Evolutionary conservation across 1,140 invertebrate species (phyloP), one percentile per base, ranked within the genome.

Genomic region (Cepaea nemoralis): DNA sequence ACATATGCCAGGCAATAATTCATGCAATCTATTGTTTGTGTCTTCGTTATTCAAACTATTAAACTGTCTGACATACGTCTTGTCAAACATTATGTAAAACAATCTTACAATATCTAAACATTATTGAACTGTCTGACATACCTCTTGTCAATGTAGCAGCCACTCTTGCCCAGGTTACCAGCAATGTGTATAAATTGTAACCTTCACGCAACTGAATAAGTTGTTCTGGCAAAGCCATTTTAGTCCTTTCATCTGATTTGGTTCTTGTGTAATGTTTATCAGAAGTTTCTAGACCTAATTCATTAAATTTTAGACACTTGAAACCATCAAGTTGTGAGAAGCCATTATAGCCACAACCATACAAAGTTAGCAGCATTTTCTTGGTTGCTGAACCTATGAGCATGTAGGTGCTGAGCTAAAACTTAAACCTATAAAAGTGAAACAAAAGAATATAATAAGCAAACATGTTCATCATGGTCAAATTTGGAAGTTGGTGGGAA

Each of bases 301-400:
- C 27, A 63, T 63, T 27, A 63, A 63, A 63, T 31, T 31, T 31
- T 27, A 63, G 59, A 10, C 0, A 63, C 27, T 63, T 63, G 27
- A 63, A 63, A 31, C 59, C 16, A 31, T 63, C 59, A 31, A 63
- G 59, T 16, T 63, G 59, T 63, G 59, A 63, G 27, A 63, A 63
- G 27, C 59, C 59, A 63, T 63, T 63, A 63, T 63, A 31, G 59
- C 59, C 59, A 63, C 59, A 63, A 31, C 59, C 59, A 63, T 31
- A 19, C 12, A 63, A n/a, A 31, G 59, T 31, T 19, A 31, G 0
- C 3, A 19, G 27, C 59, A 63, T 63, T 63, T 3, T 63, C 27
- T 63, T 55, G 50, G n/a, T 22, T 55, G 50, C 50, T 55, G 8
- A 55, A 19, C 50, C 50, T 55, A 55, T 14, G n/a, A n/a, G n/a